Percentiles rank a stretch among this genome's conserved stretches.
Evolutionary conservation across 2,888 invertebrate species (phyloP).

Genomic region (Venustoraphidia nigricollis): DNA sequence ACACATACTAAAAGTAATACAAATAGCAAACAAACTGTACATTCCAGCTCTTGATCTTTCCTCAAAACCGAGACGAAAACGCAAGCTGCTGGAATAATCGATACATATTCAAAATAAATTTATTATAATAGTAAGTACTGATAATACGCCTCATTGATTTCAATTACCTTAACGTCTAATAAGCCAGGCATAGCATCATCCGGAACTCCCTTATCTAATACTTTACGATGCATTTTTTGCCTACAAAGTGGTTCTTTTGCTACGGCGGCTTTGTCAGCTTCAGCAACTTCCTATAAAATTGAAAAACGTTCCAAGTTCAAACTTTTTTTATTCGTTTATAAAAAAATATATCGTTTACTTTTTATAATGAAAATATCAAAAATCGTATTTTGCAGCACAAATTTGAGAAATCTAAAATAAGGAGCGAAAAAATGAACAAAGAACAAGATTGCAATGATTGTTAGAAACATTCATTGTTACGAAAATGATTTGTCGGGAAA

Average conservation of each 20-base stretch:
- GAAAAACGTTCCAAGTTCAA: conserved; percentile 5
- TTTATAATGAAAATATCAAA: too few species aligned
- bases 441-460: too few species aligned
- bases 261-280: conserved; percentile 44
- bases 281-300: conserved; percentile 34
- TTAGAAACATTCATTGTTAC: too few species aligned
- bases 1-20: too few species aligned
- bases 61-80: conserved; percentile 1
- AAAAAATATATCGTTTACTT: too few species aligned
- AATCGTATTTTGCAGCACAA: too few species aligned
- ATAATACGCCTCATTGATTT: background rate
- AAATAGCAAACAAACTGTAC: background rate
- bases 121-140: background rate
- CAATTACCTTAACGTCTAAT: conserved; percentile 52
- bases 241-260: conserved; percentile 57
- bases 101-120: background rate
- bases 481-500: too few species aligned
- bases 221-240: conserved; percentile 71
- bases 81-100: background rate
- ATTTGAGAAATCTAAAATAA: background rate
- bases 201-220: conserved; percentile 78
- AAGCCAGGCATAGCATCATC: conserved; percentile 82
- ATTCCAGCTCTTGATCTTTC: background rate
- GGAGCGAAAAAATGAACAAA: too few species aligned
- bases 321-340: background rate